Evolutionary conservation across 1,140 invertebrate species (phyloP), one percentile per base, ranked within the genome.

Genomic region (Cydia amplana): DNA sequence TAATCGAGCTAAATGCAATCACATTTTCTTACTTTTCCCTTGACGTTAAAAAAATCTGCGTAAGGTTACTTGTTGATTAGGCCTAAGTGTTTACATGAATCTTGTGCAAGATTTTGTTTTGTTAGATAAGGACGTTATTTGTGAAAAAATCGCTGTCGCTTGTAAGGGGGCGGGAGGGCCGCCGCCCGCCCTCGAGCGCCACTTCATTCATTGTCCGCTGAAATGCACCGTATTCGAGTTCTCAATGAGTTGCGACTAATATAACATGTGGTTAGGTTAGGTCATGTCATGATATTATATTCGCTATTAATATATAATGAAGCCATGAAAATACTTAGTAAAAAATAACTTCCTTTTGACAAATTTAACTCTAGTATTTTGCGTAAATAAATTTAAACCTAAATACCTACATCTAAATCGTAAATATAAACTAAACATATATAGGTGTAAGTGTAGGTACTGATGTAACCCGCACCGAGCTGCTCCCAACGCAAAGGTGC

Each of bases 131-230:
- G 20, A 12, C 12, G 9, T n/a, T 23, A 0, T 23, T 23, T 60
- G 55, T 51, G n/a, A n/a, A 51, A 60, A 55, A 60, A 60, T 28
- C 72, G 55, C 36, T 73, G 36, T 16, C 63, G 77, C 76, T 16
- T 60, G 36, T 32, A 36, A 32, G 32, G 40, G 36, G 46, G 72
- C 65, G 73, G 76, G 74, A 75, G 55, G 74, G 43, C n/a, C 40
- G 79, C 77, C 79, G 77, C 80, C 81, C 80, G 78, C 83, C 83
- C 86, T 85, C 79, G 72, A 80, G 36, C 65, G 74, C 82, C 86
- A 85, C 87, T 89, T 88, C 84, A 89, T 88, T 85, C 84, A 89
- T 87, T 85, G 86, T 90, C 86, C 85, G 87, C 87, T 87, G 78
- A 86, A 87, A 75, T 77, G 79, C 72, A 79, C 73, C 74, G 74